Conservation (phyloP, 1,140 invertebrate genomes). For the Kradibia gibbosae region DNA sequence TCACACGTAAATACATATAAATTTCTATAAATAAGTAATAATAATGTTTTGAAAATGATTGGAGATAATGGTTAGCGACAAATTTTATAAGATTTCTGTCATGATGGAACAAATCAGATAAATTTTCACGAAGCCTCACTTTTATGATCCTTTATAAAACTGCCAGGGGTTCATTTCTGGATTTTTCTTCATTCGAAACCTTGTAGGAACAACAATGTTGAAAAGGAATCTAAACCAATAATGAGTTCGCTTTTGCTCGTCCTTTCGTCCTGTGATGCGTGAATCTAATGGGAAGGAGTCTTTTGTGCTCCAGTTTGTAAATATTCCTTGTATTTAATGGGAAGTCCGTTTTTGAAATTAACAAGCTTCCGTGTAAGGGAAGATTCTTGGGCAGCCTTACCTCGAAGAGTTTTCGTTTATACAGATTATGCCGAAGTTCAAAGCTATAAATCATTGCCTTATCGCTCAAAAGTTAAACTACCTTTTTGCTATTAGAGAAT, state of each 20-base stretch:
- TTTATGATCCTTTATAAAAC: slow-evolving; percentile 27
- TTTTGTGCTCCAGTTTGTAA: slow-evolving; percentile 21
- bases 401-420: background rate
- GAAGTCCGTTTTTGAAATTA: slow-evolving; percentile 9
- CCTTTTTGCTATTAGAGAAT: background rate
- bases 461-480: background rate
- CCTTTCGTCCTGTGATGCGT: background rate
- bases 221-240: background rate
- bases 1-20: too few relatives aligned
- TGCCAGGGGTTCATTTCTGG: background rate
- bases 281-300: slow-evolving; percentile 19
- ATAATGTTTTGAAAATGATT: too few relatives aligned
- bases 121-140: background rate
- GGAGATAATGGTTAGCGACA: background rate
- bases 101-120: slow-evolving; percentile 18
- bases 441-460: slow-evolving; percentile 5
- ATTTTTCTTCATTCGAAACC: background rate
- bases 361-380: background rate
- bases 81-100: too few relatives aligned
- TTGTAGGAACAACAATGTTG: slow-evolving; percentile 2
- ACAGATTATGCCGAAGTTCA: background rate
- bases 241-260: slow-evolving; percentile 36
- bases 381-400: background rate
- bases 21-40: too few relatives aligned
- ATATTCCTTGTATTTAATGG: slow-evolving; percentile 18